A percentile compares a stretch with the other conserved stretches of the same genome.
phyloP scores from a whole-genome alignment of 2,113 vertebrate species.

The Ciconia boyciana region DNA sequence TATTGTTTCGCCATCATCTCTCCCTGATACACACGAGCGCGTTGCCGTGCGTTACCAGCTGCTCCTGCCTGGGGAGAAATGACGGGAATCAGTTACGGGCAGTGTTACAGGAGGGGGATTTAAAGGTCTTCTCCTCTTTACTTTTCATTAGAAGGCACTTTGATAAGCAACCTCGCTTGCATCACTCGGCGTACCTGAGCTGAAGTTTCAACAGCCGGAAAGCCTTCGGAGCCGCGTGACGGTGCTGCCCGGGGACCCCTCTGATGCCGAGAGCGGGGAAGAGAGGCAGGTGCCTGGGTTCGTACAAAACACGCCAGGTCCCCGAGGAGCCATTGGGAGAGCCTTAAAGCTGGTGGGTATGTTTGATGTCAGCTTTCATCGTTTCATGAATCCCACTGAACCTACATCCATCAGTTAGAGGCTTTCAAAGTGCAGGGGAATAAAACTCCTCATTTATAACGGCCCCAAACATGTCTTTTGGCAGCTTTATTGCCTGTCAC shows the following conservation, averaged over 20 bases:
- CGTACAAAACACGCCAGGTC: rapidly evolving
- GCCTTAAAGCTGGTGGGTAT: background rate
- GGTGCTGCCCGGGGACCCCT: background rate
- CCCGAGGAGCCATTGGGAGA: background rate
- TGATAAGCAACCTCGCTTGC: rapidly evolving
- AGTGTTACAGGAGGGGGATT: background rate
- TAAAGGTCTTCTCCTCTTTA: background rate
- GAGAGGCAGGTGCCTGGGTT: no score
- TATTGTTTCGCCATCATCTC: background rate
- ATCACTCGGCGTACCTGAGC: rapidly evolving
- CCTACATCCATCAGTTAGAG: background rate
- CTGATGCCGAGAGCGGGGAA: rapidly evolving
- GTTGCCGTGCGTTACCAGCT: rapidly evolving
- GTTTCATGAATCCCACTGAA: background rate
- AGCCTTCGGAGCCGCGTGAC: rapidly evolving
- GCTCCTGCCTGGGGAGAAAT: rapidly evolving
- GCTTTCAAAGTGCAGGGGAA: constrained; percentile 1
- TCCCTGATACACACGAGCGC: rapidly evolving
- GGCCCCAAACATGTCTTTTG: background rate
- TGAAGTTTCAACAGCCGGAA: rapidly evolving
- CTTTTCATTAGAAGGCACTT: background rate
- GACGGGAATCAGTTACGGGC: rapidly evolving
- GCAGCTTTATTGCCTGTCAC: constrained; percentile 1
- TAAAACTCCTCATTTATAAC: background rate
- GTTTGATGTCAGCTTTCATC: background rate